A percentile compares a stretch with the other conserved stretches of the same genome.
Conservation (phyloP, 2,113 vertebrate species). For the Calypte anna region DNA sequence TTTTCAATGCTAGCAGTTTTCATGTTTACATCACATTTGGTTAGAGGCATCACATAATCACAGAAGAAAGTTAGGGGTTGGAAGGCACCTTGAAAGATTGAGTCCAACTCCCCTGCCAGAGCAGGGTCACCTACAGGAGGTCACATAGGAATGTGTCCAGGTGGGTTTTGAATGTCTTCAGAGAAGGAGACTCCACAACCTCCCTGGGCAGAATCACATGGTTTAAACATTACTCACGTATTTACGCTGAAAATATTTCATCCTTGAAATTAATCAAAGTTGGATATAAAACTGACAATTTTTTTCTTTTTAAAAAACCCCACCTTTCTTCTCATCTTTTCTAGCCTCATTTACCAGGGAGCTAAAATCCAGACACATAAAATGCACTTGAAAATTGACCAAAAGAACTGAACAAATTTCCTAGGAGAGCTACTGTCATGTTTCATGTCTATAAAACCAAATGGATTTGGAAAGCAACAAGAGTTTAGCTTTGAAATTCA, state of each 20-base stretch:
- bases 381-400: neutral
- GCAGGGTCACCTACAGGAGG: too few species aligned
- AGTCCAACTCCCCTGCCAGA: too few species aligned
- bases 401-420: neutral
- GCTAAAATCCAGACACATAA: neutral
- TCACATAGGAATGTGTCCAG: too few species aligned
- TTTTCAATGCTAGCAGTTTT: neutral
- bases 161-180: too few species aligned
- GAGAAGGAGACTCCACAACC: too few species aligned
- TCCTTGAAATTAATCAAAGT: neutral
- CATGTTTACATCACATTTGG: neutral
- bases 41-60: neutral
- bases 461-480: neutral
- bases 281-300: neutral
- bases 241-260: neutral
- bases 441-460: neutral
- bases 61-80: too few species aligned
- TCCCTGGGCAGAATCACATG: neutral
- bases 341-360: neutral
- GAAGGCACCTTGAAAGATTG: too few species aligned
- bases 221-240: neutral
- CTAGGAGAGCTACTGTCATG: neutral
- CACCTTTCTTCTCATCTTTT: neutral
- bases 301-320: neutral
- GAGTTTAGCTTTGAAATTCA: neutral